phyloP scores from a whole-genome alignment of 2,797 vertebrate genomes.

The Pseudochirops corinnae region DNA sequence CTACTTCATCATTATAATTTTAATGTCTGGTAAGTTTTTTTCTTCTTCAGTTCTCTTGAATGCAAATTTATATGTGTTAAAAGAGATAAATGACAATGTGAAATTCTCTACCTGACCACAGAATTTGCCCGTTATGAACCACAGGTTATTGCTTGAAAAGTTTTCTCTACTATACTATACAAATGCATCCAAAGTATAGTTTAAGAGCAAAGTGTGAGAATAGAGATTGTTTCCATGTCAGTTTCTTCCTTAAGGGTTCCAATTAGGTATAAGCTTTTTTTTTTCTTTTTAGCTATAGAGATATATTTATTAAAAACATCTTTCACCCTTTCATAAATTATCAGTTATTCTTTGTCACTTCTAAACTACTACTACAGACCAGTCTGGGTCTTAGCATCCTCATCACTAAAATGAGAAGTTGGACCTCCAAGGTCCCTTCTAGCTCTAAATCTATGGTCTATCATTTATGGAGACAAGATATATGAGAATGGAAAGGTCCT shows the following conservation, averaged over 20 bases:
- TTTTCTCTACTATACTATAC: background rate
- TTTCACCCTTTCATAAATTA: background rate
- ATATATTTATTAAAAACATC: background rate
- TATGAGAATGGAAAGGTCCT: background rate
- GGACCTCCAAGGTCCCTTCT: background rate
- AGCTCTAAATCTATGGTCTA: background rate
- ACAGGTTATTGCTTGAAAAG: background rate
- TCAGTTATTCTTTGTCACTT: background rate
- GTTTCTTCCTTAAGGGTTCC: slow-evolving; percentile 8
- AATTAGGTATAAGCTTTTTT: background rate
- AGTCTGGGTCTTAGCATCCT: background rate
- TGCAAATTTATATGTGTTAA: slow-evolving; percentile 60
- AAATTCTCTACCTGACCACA: slow-evolving; percentile 19
- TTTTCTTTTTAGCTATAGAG: background rate
- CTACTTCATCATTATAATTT: slow-evolving; percentile 26
- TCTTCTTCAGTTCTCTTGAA: slow-evolving; percentile 12
- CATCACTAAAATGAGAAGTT: background rate
- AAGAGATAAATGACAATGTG: slow-evolving; percentile 51
- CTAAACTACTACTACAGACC: background rate
- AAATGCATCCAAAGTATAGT: background rate
- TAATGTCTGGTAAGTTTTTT: slow-evolving; percentile 33
- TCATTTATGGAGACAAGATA: background rate
- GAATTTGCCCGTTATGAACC: background rate
- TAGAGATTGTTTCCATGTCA: slow-evolving; percentile 17
- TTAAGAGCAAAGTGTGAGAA: background rate